These are phyloP conservation scores for Polydrusus pterygomalis DNA, from an alignment of 2,888 invertebrate species.

Conservation along the genomic window DNA sequence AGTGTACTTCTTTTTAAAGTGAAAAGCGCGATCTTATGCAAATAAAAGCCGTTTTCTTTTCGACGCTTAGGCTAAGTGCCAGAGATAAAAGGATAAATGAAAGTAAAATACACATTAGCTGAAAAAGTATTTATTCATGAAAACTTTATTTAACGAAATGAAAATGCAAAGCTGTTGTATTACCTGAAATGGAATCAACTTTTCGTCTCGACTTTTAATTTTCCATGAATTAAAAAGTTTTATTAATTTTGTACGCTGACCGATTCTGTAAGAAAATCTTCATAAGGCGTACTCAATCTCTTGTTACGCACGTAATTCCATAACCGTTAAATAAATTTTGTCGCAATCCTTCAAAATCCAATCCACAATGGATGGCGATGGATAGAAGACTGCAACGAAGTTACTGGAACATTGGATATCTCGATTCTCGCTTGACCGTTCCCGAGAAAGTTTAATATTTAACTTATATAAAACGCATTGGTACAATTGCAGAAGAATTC, in stretches of 20 bases:
- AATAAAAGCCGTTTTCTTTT: constrained; percentile 53
- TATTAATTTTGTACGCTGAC: background rate
- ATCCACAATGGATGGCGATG: too few relatives aligned
- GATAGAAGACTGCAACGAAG: too few relatives aligned
- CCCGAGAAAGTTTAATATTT: too few relatives aligned
- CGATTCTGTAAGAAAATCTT: too few relatives aligned
- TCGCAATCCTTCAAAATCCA: too few relatives aligned
- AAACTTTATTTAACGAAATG: constrained; percentile 50
- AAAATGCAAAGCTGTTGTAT: constrained; percentile 24
- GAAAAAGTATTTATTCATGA: constrained; percentile 49
- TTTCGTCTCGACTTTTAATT: background rate
- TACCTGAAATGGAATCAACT: constrained; percentile 5
- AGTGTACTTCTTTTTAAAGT: constrained; percentile 45
- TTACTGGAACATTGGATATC: too few relatives aligned
- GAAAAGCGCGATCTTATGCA: constrained; percentile 55
- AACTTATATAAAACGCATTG: too few relatives aligned
- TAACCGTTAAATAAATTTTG: too few relatives aligned
- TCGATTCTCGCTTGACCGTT: too few relatives aligned
- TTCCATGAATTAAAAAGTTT: background rate
- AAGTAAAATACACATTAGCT: constrained; percentile 54
- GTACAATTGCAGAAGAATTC: too few relatives aligned
- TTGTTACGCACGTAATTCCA: too few relatives aligned
- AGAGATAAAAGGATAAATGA: constrained; percentile 54
- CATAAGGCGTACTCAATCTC: too few relatives aligned
- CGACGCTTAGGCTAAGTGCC: constrained; percentile 50